Base-by-base conservation (phyloP, 2,797 vertebrate genomes). In the Amblyraja radiata region DNA sequence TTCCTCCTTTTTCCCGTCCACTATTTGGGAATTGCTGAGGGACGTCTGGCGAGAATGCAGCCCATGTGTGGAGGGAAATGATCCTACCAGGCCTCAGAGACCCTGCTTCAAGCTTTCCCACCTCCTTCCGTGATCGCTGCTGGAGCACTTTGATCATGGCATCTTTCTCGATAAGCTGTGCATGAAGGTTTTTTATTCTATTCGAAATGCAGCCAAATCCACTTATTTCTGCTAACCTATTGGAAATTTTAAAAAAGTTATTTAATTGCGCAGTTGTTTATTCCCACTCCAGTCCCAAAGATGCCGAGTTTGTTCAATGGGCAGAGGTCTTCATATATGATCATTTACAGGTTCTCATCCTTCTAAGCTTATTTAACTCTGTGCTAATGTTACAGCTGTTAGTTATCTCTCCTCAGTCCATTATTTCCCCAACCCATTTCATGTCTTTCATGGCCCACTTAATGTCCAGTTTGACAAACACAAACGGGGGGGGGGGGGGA, bases 101-200 rank as follows among this genome's bases (percentile, higher is more conserved):
- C 0, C 96, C n/a, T 0, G 96, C 93, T 93, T 97, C 97, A 0
- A 94, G 94, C 94, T 97, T 97, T 21, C 96, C 96, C 0, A 95
- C 94, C n/a, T 97, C 97, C 94, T 97, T 97, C 0, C 97, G 96
- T 8, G 97, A 97, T 0, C 97, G 96, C 23, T 98, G 97, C 95
- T 98, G 97, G 23, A 98, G 96, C 78, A 98, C 97, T 93, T 98
- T 98, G 94, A 98, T 98, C 97, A 97, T 97, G 93, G 97, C 97
- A 9, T 98, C 97, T 95, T 98, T 98, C 96, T 98, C 97, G 76
- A 98, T 97, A 94, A 98, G 97, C 95, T 97, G 97, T 84, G 97
- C 97, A 5, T 98, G 97, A 68, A 98, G 97, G 93, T 98, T 97
- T 95, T 98, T 98, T 96, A 98, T 98, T 93, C 97, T 98, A 94